Evolutionary conservation across 1,140 invertebrate genomes (phyloP), one percentile per base, ranked within the genome.

Genomic region (Drosophila sp.): DNA sequence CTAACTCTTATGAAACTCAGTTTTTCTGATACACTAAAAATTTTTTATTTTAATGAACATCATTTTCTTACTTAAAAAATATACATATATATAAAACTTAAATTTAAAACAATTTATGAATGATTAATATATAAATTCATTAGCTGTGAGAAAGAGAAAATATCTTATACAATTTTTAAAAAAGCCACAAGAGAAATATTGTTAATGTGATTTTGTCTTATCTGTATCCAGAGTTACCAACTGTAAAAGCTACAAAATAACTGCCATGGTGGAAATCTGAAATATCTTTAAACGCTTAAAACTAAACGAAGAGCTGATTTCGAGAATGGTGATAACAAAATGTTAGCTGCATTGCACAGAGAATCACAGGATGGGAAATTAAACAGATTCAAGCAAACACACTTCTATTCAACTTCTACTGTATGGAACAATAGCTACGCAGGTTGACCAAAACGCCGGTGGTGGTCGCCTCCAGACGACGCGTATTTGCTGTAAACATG

Each of bases 391-490:
- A 21, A 21, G 21, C 21, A 21, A 4, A 4, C 21, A 21, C 7
- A 16, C 16, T 27, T 8, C 40, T 34, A 21, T 59, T 14, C 1
- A 4, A 21, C 8, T 34, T 34, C 13, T 34, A 91, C 63, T 91
- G 90, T 43, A 91, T 38, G 53, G 73, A 66, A 76, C 90, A 91
- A 75, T 90, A 91, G 62, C 74, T 91, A 69, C 90, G 90, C 40
- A 91, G 77, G 29, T 82, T 84, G 65, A 71, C 73, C 4, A 91
- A 41, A 2, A 91, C 80, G 2, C 76, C 80, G 1, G 59, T 79
- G 29, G 84, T 87, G 34, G 81, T 84, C 29, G 73, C 79, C n/a
- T 82, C 89, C 29, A 91, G 16, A n/a, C 83, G 82, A 3, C 63
- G 78, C 2, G 78, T 69, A 13, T 84, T 81, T 7, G 51, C 34